Evolutionary conservation across 2,888 invertebrate species (phyloP).

Genomic region (Craniophora ligustri): DNA sequence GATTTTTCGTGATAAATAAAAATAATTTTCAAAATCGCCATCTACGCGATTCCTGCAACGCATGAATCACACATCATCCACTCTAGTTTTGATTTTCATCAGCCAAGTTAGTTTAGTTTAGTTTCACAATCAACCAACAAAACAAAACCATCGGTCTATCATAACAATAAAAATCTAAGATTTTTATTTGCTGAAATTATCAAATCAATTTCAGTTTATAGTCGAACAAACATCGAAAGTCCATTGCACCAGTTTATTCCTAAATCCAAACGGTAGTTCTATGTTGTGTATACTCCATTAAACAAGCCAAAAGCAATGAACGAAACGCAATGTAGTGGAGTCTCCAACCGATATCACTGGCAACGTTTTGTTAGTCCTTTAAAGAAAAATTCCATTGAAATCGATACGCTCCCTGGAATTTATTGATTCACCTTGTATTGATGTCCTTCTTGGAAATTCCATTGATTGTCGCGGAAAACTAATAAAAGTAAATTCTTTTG

Average conservation of each 20-base stretch:
- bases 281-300: slow-evolving; percentile 42
- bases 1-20: too few relatives aligned
- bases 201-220: too few relatives aligned
- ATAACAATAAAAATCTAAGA: too few relatives aligned
- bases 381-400: slow-evolving; percentile 43
- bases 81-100: too few relatives aligned
- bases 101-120: too few relatives aligned
- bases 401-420: slow-evolving; percentile 29
- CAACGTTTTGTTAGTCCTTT: slow-evolving; percentile 26
- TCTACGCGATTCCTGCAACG: too few relatives aligned
- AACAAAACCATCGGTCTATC: too few relatives aligned
- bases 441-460: slow-evolving; percentile 6
- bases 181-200: too few relatives aligned
- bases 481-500: background rate
- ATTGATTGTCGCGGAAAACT: background rate
- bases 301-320: slow-evolving; percentile 47
- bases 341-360: slow-evolving; percentile 31
- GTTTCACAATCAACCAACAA: too few relatives aligned
- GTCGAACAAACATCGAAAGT: slow-evolving; percentile 22
- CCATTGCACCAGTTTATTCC: slow-evolving; percentile 35
- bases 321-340: slow-evolving; percentile 45
- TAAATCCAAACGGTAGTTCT: slow-evolving; percentile 30
- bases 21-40: too few relatives aligned
- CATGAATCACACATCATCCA: too few relatives aligned
- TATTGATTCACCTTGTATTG: slow-evolving; percentile 14